phyloP scores from a whole-genome alignment of 2,113 vertebrate genomes.

The Struthidea cinerea region DNA sequence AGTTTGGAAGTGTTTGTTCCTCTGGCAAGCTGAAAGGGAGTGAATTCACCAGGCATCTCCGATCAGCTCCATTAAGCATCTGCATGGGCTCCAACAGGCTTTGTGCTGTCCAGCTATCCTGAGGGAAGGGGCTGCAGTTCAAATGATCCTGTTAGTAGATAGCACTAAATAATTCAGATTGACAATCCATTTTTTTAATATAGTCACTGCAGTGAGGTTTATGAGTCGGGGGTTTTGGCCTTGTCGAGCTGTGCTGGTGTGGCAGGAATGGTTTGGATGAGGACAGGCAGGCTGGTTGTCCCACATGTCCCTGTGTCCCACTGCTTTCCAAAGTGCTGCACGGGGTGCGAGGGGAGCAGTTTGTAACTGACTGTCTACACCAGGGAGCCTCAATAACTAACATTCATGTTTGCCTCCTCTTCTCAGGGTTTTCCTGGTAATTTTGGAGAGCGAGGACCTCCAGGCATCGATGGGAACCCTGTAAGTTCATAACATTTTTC shows the following conservation, averaged over 20 bases:
- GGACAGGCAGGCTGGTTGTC: neutral
- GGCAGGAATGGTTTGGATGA: neutral
- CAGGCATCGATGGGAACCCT: conserved; percentile 94
- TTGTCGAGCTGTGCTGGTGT: neutral
- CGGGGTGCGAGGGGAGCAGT: neutral
- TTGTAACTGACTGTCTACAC: neutral
- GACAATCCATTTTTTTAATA: neutral
- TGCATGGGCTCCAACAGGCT: neutral
- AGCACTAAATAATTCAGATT: neutral
- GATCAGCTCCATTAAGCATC: conserved; percentile 34
- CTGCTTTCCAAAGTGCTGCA: neutral
- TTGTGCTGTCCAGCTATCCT: neutral
- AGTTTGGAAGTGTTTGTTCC: conserved; percentile 9
- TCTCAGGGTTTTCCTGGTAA: conserved; percentile 93
- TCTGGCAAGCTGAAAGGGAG: conserved; percentile 20
- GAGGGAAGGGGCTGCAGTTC: neutral
- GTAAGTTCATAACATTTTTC: conserved; percentile 75
- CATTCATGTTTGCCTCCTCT: conserved; percentile 9
- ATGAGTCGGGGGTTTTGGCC: neutral
- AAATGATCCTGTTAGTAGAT: neutral
- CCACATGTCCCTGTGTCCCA: neutral
- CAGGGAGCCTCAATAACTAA: neutral
- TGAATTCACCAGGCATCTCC: neutral
- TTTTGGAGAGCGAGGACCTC: conserved; percentile 93
- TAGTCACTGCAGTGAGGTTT: neutral